Base-by-base conservation (phyloP, 2,888 invertebrate species). In the Lasioglossum leucozonium region DNA sequence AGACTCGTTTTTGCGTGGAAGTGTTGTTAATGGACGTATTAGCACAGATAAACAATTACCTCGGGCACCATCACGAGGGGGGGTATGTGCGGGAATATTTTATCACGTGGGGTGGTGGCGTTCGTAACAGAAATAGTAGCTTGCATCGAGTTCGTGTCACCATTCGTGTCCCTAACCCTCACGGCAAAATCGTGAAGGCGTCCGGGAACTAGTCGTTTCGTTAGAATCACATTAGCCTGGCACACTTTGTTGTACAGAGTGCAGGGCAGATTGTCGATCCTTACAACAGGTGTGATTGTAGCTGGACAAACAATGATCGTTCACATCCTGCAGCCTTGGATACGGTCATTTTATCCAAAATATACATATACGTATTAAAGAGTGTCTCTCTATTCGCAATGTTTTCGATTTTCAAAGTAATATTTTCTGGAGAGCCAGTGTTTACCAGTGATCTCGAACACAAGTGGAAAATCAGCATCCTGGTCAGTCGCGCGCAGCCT, bases 221-320 rank as follows among this genome's bases (percentile, higher is more conserved):
- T 96, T 87, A 98, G 96, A 88, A 98, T 96, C 91, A 98, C 97
- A 95, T 98, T 98, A 81, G 98, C 98, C 95, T 98, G 98, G 95
- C 98, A 98, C 92, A 98, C 97, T 77, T 98, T 98, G 95, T 98
- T 98, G 95, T 98, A 98, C 89, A 97, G 96, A 82, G 97, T 97
- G 95, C 98, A 98, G 73, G 98, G 98, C 82, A 98, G 96, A 90
- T 97, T 97, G 94, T 98, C 97, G 88, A 98, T 96, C 91, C 97
- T 96, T 88, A 98, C 97, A 93, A 98, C 97, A 82, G 97, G 97
- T 87, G 97, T 97, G 90, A 98, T 97, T 93, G 97, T 97, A 92
- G 96, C 97, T 95, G 83, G 40, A 82, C 55, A 47, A 77, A 77
- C 47, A 44, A 67, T 34, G 34, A 34, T 1, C 34, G 3, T n/a